Evolutionary conservation across 2,888 invertebrate species (phyloP), one percentile per base, ranked within the genome.

Genomic region (Diabrotica balteata): DNA sequence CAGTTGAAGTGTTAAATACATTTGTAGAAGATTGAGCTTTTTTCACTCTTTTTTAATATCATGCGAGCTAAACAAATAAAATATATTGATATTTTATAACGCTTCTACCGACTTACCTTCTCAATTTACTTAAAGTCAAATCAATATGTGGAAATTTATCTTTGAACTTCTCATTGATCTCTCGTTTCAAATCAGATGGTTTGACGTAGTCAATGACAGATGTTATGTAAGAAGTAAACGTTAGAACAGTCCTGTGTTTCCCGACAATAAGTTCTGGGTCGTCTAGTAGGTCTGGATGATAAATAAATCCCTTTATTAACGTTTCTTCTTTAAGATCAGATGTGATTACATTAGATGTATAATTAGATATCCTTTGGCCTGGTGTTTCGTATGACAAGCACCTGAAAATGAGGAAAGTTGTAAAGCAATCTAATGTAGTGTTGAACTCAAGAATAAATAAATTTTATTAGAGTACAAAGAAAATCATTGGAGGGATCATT

Each of bases 161-260:
- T 75, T 91, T 89, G 81, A 98, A 98, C 84, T 97, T 97, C 80
- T 98, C 98, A 84, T 98, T 98, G 57, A 98, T 87, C 84, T 98
- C 97, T 82, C 96, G 96, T 85, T 98, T 98, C 75, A 98, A 86
- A 83, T 97, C 97, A 49, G 95, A 94, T 11, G 98, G 97, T 74
- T 95, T 91, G 7, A 97, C 97, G 82, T 98, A 97, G 84, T 97
- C 97, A 77, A 98, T 97, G 57, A 98, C 95, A 0, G 97, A 97
- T 1, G 96, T 96, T 92, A 94, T 93, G 79, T 95, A 95, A 0
- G 94, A 94, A 1, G 95, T 93, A 79, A 95, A 95, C 5, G 95
- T 95, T 22, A 95, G 86, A 54, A 95, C 83, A 0, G 95, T 95
- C 71, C 95, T 87, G 84, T 95, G 95, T 84, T 94, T 94, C 50